These are phyloP conservation scores for Subanguina moxae DNA, from an alignment of 1,140 invertebrate species.

Conservation along the genomic window DNA sequence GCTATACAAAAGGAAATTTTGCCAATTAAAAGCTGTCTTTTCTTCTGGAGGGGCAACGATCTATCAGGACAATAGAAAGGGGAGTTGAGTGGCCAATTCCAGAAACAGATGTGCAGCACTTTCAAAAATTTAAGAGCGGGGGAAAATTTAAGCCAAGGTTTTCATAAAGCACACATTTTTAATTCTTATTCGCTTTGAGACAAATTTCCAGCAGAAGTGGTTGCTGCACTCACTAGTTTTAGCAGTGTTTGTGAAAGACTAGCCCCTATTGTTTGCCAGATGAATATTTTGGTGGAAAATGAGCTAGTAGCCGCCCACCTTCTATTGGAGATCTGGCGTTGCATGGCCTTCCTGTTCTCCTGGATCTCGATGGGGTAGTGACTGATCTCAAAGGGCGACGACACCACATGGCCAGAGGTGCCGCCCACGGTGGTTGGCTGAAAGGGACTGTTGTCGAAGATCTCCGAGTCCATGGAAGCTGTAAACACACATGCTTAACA, in stretches of 20 bases:
- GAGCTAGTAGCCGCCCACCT: background rate
- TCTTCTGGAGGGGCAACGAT: too few relatives aligned
- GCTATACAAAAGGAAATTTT: too few relatives aligned
- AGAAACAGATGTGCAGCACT: too few relatives aligned
- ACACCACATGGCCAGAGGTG: slow-evolving; percentile 45
- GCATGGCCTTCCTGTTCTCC: slow-evolving; percentile 49
- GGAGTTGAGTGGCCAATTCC: too few relatives aligned
- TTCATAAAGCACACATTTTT: background rate
- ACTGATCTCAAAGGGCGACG: slow-evolving; percentile 53
- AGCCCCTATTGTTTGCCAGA: background rate
- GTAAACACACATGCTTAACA: too few relatives aligned
- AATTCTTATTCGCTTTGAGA: background rate
- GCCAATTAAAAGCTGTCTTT: too few relatives aligned
- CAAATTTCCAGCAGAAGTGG: background rate
- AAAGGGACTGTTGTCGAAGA: background rate
- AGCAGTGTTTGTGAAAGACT: background rate
- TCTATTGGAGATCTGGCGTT: slow-evolving; percentile 53
- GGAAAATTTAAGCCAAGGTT: background rate
- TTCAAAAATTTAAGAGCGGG: too few relatives aligned
- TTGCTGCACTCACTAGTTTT: background rate
- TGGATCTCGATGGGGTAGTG: slow-evolving; percentile 59
- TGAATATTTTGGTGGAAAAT: background rate
- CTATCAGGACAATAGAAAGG: too few relatives aligned
- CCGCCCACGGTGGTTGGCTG: background rate
- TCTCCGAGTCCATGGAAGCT: slow-evolving; percentile 4